Base-by-base conservation (phyloP, 2,888 invertebrate species). In the Thumatha senex region DNA sequence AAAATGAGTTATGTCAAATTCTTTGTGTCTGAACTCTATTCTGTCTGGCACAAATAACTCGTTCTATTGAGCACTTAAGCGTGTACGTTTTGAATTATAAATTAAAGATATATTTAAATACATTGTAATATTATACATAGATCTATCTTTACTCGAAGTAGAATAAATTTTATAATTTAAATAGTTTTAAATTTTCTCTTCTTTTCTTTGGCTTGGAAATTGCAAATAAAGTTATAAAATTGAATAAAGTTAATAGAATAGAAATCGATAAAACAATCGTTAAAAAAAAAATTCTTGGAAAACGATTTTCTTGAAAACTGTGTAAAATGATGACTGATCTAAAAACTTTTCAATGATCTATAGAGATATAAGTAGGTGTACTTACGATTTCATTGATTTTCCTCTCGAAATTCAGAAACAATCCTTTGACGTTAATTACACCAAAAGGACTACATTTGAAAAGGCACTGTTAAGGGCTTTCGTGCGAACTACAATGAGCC, bases 391-490 rank as follows among this genome's bases (percentile, higher is more conserved):
- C 91, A 91, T 91, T 72, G 84, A 87, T 88, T 89, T 87, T 86
- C 79, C 84, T 86, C 84, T 84, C 81, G 82, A 80, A 82, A 62
- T 81, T 80, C 76, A 75, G 72, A 78, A 80, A 70, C 58, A 79
- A 74, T 80, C 78, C 77, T 84, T 83, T 81, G 71, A 76, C 67
- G 72, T 84, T 61, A 65, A 68, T 66, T 78, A 70, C 78, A 82
- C 86, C 70, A 84, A 86, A 71, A 78, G 80, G 92, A 90, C 92
- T 92, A 92, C 92, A 92, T 92, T 91, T 89, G 92, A 92, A 89
- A 77, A 77, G 82, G 78, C 86, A 91, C 87, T 82, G 56, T 72
- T 76, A 71, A 82, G 89, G 90, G 89, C 87, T 88, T 89, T 90
- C 89, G 85, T 79, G 76, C 80, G 87, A 89, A 88, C 89, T 90